Evolutionary conservation across 2,113 vertebrate species (phyloP).

Genomic region (Melanerpes formicivorus): DNA sequence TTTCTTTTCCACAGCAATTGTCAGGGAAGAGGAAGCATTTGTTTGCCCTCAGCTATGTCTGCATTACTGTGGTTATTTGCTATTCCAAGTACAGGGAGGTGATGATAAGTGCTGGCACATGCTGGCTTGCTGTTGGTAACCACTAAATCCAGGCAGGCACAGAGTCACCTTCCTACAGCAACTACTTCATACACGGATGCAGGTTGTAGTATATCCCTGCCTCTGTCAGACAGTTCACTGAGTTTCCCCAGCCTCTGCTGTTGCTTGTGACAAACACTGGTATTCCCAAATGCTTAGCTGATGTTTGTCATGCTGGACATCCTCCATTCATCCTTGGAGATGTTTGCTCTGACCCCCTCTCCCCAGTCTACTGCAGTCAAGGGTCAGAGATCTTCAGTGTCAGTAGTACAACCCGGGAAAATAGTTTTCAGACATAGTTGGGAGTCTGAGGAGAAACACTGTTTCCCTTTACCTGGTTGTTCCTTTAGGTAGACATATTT

Average conservation of each 20-base stretch:
- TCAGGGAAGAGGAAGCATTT: conserved; percentile 29
- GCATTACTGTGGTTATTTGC: conserved; percentile 24
- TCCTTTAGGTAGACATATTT: not conserved
- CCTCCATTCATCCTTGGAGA: not conserved
- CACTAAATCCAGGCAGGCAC: not conserved
- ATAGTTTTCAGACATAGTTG: not conserved
- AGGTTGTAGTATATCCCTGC: not conserved
- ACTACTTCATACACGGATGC: not conserved
- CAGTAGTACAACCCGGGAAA: not conserved
- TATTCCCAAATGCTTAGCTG: not conserved
- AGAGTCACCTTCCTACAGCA: not conserved
- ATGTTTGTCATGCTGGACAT: not conserved
- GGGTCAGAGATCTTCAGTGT: not conserved
- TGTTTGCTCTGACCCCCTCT: not conserved
- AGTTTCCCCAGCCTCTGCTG: not conserved
- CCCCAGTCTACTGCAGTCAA: not conserved
- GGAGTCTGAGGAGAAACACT: not conserved
- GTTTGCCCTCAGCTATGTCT: conserved; percentile 43
- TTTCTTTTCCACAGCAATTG: conserved; percentile 6
- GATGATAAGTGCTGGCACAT: conserved; percentile 45
- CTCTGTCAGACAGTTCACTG: not conserved
- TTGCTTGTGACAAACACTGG: not conserved
- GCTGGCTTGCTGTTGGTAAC: conserved; percentile 14
- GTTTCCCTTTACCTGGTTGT: not conserved
- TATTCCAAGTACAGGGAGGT: conserved; percentile 35